Evolutionary conservation across 2,888 invertebrate species (phyloP), one percentile per base, ranked within the genome.

Genomic region (Agrotis ipsilon): DNA sequence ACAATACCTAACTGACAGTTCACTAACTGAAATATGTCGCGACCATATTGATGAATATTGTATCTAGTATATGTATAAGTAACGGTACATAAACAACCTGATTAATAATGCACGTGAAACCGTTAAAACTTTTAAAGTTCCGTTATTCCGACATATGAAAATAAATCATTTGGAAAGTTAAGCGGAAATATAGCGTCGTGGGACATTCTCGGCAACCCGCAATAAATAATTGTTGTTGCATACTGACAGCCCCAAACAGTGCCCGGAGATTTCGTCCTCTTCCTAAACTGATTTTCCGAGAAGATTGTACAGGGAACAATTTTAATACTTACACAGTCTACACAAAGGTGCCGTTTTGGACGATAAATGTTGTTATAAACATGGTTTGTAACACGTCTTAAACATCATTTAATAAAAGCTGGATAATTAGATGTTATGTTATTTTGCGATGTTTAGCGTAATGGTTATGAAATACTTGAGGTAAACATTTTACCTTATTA

Each of bases 171-270:
- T 82, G 61, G 68, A 79, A 87, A 88, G 89, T 89, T 84, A 82
- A 83, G 81, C 85, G 88, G 87, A 84, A 85, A 83, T 83, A 74
- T 74, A 68, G 81, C 81, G 82, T 84, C 88, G 78, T 75, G 87
- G 83, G 86, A 86, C 80, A 77, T 77, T 71, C 81, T 82, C 84
- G 65, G 74, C 68, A 62, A 62, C 69, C 80, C 83, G 81, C 77
- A 78, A 86, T 90, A 89, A 89, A 90, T 90, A 88, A 89, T 89
- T 88, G 86, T 86, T 86, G 85, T 84, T 88, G 82, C 85, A 77
- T 80, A 80, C 78, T 82, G 86, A 82, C 84, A 78, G 72, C 69
- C 65, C 67, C 68, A 77, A 81, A 82, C 55, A 82, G 73, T 72
- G 78, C 72, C 62, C 45, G 43, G 64, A 73, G 68, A 72, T 64